Conservation (phyloP, 2,797 vertebrate species). For the Amblyraja radiata region DNA sequence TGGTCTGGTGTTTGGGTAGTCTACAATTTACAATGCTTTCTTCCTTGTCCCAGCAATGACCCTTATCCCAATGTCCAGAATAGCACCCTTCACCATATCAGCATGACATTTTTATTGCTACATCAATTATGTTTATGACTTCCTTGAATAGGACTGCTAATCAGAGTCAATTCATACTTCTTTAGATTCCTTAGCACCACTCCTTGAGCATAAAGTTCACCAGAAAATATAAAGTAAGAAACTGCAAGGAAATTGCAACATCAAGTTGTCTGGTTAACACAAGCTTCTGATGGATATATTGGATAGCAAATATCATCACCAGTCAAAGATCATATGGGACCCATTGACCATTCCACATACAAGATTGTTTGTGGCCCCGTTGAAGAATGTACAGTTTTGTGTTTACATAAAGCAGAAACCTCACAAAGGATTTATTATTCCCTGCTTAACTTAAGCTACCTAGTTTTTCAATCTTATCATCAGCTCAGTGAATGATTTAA, state of each 20-base stretch:
- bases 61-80: slow-evolving; percentile 5
- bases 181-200: background rate
- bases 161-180: slow-evolving; percentile 27
- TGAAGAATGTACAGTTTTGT: slow-evolving; percentile 17
- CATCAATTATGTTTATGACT: slow-evolving; percentile 27
- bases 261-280: background rate
- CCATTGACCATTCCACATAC: slow-evolving; percentile 2
- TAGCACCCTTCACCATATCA: background rate
- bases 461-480: slow-evolving; percentile 19
- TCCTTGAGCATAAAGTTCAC: slow-evolving; percentile 5
- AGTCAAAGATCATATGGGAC: slow-evolving; percentile 2
- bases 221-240: background rate
- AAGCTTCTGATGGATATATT: slow-evolving; percentile 9
- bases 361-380: background rate
- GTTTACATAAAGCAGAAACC: slow-evolving; percentile 20
- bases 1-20: background rate
- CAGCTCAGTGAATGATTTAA: slow-evolving; percentile 22
- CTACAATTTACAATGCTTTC: background rate
- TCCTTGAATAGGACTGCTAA: background rate
- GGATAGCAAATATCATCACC: background rate
- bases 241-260: slow-evolving; percentile 14
- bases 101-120: slow-evolving; percentile 27
- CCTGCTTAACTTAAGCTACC: slow-evolving; percentile 17
- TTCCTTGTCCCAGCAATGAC: background rate
- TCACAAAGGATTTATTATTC: slow-evolving; percentile 29